Base-by-base conservation (phyloP, 2,113 vertebrate genomes). In the Dicrurus megarhynchus region DNA sequence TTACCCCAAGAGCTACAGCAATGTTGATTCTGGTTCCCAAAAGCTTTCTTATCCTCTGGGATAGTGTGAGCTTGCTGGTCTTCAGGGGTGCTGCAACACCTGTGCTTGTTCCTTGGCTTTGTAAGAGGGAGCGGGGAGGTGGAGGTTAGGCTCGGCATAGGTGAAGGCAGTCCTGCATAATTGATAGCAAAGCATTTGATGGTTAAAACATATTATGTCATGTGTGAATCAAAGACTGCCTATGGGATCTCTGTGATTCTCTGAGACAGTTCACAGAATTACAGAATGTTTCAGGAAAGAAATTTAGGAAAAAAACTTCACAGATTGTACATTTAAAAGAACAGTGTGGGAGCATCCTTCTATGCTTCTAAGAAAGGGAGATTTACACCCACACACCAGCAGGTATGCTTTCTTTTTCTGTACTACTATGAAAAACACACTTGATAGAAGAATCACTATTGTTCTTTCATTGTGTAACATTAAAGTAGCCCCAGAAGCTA, bases 381-480 rank as follows among this genome's bases (percentile, higher is more conserved):
- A 89, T 92, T 86, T 81, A 49, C 56, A 89, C 85, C 93, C 64
- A 86, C 90, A 13, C 52, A 68, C 75, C 92, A 92, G 56, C 6
- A 16, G 60, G 44, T 70, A 35, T 28, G 19, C 57, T 84, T 93
- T 56, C 94, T 95, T 94, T 91, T 93, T 94, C 93, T 85, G 78
- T 79, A 22, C 83, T 86, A 39, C 83, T 84, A 52, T 81, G 76
- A 71, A 81, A 84, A 92, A 35, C 60, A 73, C n/a, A 49, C 53
- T 92, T 18, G 28, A 24, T 53, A 16, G 56, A 94, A 92, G 41
- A 90, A 60, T 64, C 15, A 2, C 73, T 75, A 64, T 90, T 80
- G 37, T 49, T 89, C 24, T 92, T 89, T 46, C 63, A 30, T 91
- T 73, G 32, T 52, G 39, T 93, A 88, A 75, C 23, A 2, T 80